Percentiles rank a stretch among this genome's conserved stretches.
phyloP scores from a whole-genome alignment of 2,113 vertebrate genomes.

The Neogobius melanostomus region DNA sequence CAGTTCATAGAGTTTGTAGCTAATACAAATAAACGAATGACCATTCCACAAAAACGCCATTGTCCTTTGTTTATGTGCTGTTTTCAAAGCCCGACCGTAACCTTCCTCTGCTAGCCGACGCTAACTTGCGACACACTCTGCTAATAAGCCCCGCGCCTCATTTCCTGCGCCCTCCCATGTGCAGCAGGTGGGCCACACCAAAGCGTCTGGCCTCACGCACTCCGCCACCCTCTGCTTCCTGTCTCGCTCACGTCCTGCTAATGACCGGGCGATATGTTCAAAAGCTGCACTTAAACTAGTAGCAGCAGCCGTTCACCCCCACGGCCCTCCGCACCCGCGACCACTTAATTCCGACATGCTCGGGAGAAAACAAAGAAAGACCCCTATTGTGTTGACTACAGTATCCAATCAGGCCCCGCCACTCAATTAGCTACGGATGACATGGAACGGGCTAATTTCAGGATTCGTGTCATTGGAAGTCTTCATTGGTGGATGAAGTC shows the following conservation, averaged over 20 bases:
- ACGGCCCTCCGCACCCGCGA: neutral
- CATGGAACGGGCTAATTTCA: slow-evolving; percentile 23
- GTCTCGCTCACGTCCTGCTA: slow-evolving; percentile 51
- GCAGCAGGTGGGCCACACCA: slow-evolving; percentile 69
- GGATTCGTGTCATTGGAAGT: slow-evolving; percentile 34
- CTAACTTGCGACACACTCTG: slow-evolving; percentile 36
- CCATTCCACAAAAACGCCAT: neutral
- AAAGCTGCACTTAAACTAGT: slow-evolving; percentile 53
- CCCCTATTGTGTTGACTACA: slow-evolving; percentile 63
- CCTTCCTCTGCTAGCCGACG: neutral
- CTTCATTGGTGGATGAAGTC: slow-evolving; percentile 14
- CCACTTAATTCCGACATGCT: slow-evolving; percentile 66
- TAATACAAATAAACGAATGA: neutral
- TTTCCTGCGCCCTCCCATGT: slow-evolving; percentile 48
- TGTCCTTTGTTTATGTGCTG: neutral
- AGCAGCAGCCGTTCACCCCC: neutral
- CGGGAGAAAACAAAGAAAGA: slow-evolving; percentile 63
- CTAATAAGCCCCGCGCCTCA: slow-evolving; percentile 55
- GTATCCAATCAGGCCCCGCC: slow-evolving; percentile 60
- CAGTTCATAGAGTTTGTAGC: neutral
- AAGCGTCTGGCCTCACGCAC: slow-evolving; percentile 36
- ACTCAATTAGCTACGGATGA: slow-evolving; percentile 54
- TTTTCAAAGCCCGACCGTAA: neutral
- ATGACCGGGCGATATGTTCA: slow-evolving; percentile 61
- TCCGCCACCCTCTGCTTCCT: slow-evolving; percentile 29